Base-by-base conservation (phyloP, 2,888 invertebrate genomes). In the Rhingia rostrata region DNA sequence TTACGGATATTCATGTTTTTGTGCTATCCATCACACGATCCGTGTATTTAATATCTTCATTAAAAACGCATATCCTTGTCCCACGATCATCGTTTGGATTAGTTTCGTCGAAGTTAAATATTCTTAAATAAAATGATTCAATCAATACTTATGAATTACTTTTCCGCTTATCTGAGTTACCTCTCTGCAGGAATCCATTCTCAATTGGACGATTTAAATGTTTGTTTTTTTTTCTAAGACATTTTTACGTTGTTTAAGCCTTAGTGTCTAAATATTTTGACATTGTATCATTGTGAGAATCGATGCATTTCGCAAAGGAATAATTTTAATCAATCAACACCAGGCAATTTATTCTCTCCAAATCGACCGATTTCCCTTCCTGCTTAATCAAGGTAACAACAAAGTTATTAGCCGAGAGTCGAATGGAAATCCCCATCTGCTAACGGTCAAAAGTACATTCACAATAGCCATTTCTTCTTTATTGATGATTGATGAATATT, bases 381-480 rank as follows among this genome's bases (percentile, higher is more conserved):
- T n/a, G n/a, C 10, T 12, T 12, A n/a, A 12, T 12, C 43, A 12
- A 12, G 12, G 12, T 43, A 45, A 45, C 12, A 45, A n/a, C 6
- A 2, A 12, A n/a, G 12, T 45, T 45, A 12, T 12, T 6, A 12
- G n/a, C n/a, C 12, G 12, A 9, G 12, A 6, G 12, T n/a, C 6
- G 12, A 45, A 45, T 12, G 45, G 45, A 45, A 45, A 45, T 12
- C 45, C 45, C 45, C 45, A 45, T 45, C n/a, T 12, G 12, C 45
- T 45, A 45, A 45, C 45, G 45, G 45, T 45, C 6, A 45, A 12
- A 12, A 45, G 12, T 12, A 12, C 45, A 10, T 45, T 45, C 45
- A 45, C 12, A 6, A 45, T n/a, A 2, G n/a, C 4, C 12, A 4
- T 45, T 45, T 45, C 5, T 12, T 45, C 45, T n/a, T n/a, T n/a